phyloP scores from a whole-genome alignment of 2,888 invertebrate species.

The Lasioglossum morio region DNA sequence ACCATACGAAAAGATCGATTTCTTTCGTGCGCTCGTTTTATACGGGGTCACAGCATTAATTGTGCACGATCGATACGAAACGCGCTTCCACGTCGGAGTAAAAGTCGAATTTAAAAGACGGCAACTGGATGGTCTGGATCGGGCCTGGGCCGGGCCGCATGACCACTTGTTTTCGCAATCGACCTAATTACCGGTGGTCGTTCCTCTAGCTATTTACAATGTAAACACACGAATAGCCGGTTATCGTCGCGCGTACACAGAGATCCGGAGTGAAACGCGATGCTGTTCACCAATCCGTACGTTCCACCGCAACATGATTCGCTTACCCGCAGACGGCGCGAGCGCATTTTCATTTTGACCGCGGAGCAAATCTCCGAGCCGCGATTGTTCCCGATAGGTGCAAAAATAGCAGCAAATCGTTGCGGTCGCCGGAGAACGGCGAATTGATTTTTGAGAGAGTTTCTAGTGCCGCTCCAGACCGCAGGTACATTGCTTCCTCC shows the following conservation, averaged over 20 bases:
- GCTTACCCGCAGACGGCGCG: slow-evolving; percentile 13
- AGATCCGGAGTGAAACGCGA: slow-evolving; percentile 31
- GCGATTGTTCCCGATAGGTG: slow-evolving; percentile 42
- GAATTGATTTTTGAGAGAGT: slow-evolving; percentile 58
- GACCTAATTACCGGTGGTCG: slow-evolving; percentile 12
- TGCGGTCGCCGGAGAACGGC: slow-evolving; percentile 59
- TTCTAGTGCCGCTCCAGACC: slow-evolving; percentile 35
- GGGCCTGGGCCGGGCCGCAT: background rate
- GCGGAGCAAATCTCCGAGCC: slow-evolving; percentile 50
- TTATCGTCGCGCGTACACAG: slow-evolving; percentile 6
- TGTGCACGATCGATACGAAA: background rate
- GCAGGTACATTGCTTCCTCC: slow-evolving; percentile 5
- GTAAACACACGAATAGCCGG: slow-evolving; percentile 14
- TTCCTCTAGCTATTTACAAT: background rate
- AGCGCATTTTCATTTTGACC: slow-evolving; percentile 50
- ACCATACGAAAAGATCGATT: background rate
- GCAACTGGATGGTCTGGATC: background rate
- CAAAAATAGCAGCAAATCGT: slow-evolving; percentile 66
- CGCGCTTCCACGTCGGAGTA: background rate
- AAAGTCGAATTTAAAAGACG: slow-evolving; percentile 3
- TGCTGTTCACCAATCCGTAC: slow-evolving; percentile 11
- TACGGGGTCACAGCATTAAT: slow-evolving; percentile 10
- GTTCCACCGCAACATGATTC: slow-evolving; percentile 33
- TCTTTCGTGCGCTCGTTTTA: background rate
- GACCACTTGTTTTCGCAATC: slow-evolving; percentile 9